Conservation (phyloP, 2,888 invertebrate genomes). For the Agonopterix alstromeriana region DNA sequence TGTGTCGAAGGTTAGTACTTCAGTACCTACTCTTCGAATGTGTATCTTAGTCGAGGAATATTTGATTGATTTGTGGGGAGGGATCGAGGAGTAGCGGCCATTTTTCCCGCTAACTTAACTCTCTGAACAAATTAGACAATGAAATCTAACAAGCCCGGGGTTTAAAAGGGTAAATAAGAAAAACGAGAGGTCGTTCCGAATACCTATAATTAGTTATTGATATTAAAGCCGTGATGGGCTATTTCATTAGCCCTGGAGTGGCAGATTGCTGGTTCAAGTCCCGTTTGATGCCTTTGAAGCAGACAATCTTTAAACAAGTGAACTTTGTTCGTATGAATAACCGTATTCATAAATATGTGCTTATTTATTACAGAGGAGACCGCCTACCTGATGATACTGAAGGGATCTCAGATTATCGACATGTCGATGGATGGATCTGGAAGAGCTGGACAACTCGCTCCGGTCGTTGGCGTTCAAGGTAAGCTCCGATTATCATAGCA, state of each 20-base stretch:
- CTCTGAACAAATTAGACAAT: too few species aligned
- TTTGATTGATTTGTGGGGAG: too few species aligned
- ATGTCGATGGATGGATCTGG: conserved; percentile 86
- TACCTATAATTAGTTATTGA: too few species aligned
- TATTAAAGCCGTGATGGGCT: too few species aligned
- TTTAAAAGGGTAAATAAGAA: too few species aligned
- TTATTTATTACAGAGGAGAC: conserved; percentile 80
- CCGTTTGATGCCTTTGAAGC: too few species aligned
- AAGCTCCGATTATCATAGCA: conserved; percentile 2
- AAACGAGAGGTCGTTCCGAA: too few species aligned
- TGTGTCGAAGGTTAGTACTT: conserved; percentile 80
- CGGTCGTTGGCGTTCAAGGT: conserved; percentile 88
- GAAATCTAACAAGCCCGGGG: too few species aligned
- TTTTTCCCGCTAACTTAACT: too few species aligned
- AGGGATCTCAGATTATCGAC: conserved; percentile 93
- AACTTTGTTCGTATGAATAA: background rate
- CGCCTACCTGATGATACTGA: conserved; percentile 92
- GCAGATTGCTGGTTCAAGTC: too few species aligned
- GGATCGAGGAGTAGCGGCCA: too few species aligned
- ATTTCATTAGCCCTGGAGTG: too few species aligned
- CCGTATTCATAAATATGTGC: background rate
- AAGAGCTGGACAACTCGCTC: conserved; percentile 87
- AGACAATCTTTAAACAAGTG: background rate
- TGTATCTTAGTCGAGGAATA: background rate
- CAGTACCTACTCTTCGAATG: background rate